Evolutionary conservation across 2,888 invertebrate genomes (phyloP).

Genomic region (Drosophila sordidula): DNA sequence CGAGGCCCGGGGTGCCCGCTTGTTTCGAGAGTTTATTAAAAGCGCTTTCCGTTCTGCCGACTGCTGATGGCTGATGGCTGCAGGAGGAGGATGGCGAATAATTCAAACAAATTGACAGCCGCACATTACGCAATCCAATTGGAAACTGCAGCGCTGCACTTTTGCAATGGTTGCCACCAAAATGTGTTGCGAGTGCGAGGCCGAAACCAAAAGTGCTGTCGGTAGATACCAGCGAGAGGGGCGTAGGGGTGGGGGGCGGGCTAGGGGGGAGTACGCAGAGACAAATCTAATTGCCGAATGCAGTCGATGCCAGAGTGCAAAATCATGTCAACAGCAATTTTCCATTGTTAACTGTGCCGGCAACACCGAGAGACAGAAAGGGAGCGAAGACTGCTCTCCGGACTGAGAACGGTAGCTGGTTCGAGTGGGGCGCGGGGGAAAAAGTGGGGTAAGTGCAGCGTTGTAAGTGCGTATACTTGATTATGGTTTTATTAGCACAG

Average conservation of each 20-base stretch:
- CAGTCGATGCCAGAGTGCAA: constrained; percentile 85
- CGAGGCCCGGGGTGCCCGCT: constrained; percentile 2
- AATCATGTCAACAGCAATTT: constrained; percentile 85
- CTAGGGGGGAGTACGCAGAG: constrained; percentile 52
- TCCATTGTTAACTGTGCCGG: constrained; percentile 75
- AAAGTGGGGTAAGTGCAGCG: constrained; percentile 39
- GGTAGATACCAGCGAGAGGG: neutral
- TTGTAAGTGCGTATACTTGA: constrained; percentile 76
- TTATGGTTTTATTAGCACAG: constrained; percentile 76
- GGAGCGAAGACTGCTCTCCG: constrained; percentile 4
- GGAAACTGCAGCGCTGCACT: constrained; percentile 75
- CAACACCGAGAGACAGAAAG: constrained; percentile 17
- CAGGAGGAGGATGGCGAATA: constrained; percentile 58
- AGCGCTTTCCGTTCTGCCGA: constrained; percentile 60
- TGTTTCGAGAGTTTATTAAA: constrained; percentile 67
- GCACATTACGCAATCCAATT: constrained; percentile 74
- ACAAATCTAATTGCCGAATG: constrained; percentile 86
- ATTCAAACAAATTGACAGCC: constrained; percentile 80
- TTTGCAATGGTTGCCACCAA: constrained; percentile 64
- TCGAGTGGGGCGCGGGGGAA: neutral
- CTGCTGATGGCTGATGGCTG: constrained; percentile 3
- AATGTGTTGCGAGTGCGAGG: constrained; percentile 35
- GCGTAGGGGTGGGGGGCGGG: neutral
- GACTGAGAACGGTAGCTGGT: constrained; percentile 1
- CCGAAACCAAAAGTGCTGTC: constrained; percentile 19